These are phyloP conservation scores for Microctenopoma stevenorrisi DNA, from an alignment of 2,797 vertebrate species.

Conservation along the genomic window DNA sequence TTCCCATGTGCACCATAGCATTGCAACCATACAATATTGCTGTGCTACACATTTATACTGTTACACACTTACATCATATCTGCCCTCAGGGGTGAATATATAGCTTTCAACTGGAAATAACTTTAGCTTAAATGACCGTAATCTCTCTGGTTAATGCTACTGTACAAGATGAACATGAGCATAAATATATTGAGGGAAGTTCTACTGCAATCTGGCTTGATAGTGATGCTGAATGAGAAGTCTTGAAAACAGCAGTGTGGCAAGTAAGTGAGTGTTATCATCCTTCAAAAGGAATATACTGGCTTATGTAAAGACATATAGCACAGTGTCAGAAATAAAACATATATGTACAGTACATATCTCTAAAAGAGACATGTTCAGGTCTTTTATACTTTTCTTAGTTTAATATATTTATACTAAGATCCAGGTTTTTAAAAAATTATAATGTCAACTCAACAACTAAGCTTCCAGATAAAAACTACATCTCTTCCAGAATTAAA, in stretches of 20 bases:
- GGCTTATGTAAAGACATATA: background rate
- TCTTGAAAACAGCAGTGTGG: background rate
- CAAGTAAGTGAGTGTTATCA: background rate
- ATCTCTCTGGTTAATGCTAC: background rate
- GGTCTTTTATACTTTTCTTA: background rate
- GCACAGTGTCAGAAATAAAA: constrained; percentile 2
- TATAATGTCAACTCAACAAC: background rate
- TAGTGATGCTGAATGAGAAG: background rate
- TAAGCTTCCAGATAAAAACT: background rate
- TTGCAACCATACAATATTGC: constrained; percentile 15
- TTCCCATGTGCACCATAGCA: constrained; percentile 28
- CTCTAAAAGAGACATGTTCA: constrained; percentile 25
- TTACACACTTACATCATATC: constrained; percentile 1
- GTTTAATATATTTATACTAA: background rate
- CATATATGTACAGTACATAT: background rate
- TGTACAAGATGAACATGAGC: background rate
- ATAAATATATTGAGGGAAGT: background rate
- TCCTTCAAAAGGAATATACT: constrained; percentile 2
- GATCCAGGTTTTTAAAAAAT: background rate
- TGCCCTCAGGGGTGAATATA: background rate
- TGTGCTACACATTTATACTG: background rate
- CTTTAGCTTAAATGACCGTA: background rate
- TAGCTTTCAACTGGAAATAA: constrained; percentile 3
- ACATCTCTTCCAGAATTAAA: background rate
- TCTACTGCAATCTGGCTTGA: background rate